Evolutionary conservation across 2,797 vertebrate genomes (phyloP).

Genomic region (Urosaurus nigricauda): DNA sequence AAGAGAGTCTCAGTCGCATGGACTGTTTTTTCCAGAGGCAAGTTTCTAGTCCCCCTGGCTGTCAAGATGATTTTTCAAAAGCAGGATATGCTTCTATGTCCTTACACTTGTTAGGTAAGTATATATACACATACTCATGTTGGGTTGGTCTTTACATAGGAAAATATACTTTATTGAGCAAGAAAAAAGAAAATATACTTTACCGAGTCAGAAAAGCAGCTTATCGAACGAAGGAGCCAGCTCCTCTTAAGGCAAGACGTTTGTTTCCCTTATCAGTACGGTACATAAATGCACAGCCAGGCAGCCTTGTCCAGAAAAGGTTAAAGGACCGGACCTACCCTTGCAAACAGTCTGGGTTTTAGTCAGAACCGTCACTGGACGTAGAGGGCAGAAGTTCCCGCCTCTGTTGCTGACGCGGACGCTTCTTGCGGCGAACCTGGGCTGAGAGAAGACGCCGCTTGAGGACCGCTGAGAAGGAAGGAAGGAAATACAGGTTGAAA

Average conservation of each 20-base stretch:
- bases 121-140: too few relatives aligned
- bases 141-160: neutral
- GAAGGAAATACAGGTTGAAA: neutral
- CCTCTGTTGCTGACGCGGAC: constrained; percentile 4
- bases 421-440: constrained; percentile 61
- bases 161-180: constrained; percentile 30
- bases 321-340: rapidly evolving
- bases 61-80: too few relatives aligned
- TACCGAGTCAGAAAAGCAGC: neutral
- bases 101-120: too few relatives aligned
- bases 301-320: neutral
- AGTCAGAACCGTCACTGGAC: constrained; percentile 59
- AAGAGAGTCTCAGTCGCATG: too few relatives aligned
- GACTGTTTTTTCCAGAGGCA: too few relatives aligned
- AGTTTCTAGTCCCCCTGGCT: too few relatives aligned
- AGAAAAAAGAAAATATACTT: constrained; percentile 21
- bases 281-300: too few relatives aligned
- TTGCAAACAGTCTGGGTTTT: neutral
- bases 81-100: too few relatives aligned
- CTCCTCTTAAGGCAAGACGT: neutral
- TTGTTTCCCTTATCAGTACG: neutral
- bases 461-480: constrained; percentile 66
- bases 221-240: neutral
- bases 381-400: constrained; percentile 54
- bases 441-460: constrained; percentile 69